Evolutionary conservation across 2,797 vertebrate genomes (phyloP), one percentile per base, ranked within the genome.

Genomic region (Acrossocheilus wenchowensis): DNA sequence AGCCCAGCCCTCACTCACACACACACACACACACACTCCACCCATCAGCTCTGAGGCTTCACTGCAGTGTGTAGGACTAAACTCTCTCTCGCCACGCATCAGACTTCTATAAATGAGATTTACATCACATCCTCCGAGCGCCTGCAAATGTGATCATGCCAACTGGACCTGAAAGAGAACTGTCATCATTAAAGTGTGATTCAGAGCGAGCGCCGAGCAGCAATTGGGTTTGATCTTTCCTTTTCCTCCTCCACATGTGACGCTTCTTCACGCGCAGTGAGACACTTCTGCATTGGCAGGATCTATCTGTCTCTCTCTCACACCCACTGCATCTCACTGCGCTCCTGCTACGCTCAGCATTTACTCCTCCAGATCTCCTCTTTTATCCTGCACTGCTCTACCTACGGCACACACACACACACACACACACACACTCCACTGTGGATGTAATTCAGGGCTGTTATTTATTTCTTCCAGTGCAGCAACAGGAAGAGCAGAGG

Each of bases 111-210:
- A 69, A 84, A 69, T 64, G 83, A 26, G 6, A 69, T 3, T 78
- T 66, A 73, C 71, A 84, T 84, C 82, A 84, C 82, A 68, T 68
- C 83, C 62, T 69, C 74, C 8, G 45, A 52, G 4, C 36, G 34
- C 45, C 80, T 81, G 66, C n/a, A 43, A 72, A 72, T 75, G 41
- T 60, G 52, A 57, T 72, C 11, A 23, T 60, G 77, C 66, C 77
- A 69, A 72, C 83, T 78, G 75, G 83, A 85, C 79, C 79, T 41
- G 83, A 82, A 77, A 43, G 48, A 71, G 43, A 79, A 74, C 36
- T 17, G 17, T 54, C 84, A 82, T 17, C 87, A 57, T 75, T 69
- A 39, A 48, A 36, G 60, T 39, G 73, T 83, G 71, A 83, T 23
- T 74, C 69, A 68, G 72, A 66, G 82, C 48, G 21, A 85, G 57